phyloP scores from a whole-genome alignment of 1,140 invertebrate species.

The Chlorops oryzae region DNA sequence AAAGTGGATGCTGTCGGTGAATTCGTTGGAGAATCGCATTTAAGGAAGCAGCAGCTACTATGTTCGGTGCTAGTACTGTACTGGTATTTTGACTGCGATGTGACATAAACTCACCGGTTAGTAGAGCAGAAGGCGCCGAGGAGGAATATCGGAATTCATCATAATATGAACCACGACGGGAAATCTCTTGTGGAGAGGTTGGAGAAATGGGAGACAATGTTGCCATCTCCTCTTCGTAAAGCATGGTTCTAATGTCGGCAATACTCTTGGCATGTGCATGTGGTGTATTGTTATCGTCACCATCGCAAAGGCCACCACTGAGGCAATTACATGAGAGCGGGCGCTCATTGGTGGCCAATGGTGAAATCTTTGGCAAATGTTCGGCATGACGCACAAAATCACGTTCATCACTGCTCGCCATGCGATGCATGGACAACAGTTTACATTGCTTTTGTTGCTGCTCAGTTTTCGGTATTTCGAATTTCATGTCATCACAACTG shows the following conservation, averaged over 20 bases:
- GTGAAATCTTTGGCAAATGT: conserved; percentile 32
- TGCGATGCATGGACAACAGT: conserved; percentile 35
- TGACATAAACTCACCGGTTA: conserved; percentile 24
- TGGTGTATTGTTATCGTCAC: conserved; percentile 6
- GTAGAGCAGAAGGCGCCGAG: conserved; percentile 36
- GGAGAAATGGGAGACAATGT: not conserved
- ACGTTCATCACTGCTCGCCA: conserved; percentile 33
- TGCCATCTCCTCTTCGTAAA: not conserved
- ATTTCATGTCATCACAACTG: not conserved
- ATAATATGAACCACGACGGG: conserved; percentile 4
- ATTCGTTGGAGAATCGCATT: conserved; percentile 19
- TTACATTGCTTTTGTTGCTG: conserved; percentile 15
- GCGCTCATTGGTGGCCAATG: conserved; percentile 50
- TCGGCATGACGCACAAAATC: conserved; percentile 15
- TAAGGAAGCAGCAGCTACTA: not conserved
- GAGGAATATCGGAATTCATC: conserved; percentile 34
- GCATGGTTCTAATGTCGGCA: conserved; percentile 18
- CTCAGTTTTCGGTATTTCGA: too few species aligned
- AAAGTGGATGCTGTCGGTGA: conserved; percentile 38
- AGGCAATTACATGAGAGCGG: conserved; percentile 46
- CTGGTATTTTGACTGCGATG: conserved; percentile 2
- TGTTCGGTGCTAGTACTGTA: not conserved
- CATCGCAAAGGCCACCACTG: conserved; percentile 9
- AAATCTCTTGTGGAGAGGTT: not conserved
- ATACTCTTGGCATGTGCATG: conserved; percentile 39